These are phyloP conservation scores for Brevipalpus yothersi DNA, from an alignment of 1,140 invertebrate species.

Conservation along the genomic window DNA sequence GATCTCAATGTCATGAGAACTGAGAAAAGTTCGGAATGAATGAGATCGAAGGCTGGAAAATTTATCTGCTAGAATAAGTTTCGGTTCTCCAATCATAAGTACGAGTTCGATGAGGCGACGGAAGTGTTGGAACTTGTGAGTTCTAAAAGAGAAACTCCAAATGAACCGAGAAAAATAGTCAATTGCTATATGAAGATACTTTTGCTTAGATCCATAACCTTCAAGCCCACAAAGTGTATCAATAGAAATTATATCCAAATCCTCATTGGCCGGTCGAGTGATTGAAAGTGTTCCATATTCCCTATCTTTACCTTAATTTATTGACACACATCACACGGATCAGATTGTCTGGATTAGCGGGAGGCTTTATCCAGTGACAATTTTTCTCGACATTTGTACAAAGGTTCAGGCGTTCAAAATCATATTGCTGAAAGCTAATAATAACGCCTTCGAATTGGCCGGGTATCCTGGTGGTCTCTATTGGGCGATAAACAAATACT, in stretches of 20 bases:
- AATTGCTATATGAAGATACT: conserved; percentile 13
- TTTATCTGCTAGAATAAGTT: not conserved
- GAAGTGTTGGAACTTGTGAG: conserved; percentile 13
- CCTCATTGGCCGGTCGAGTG: conserved; percentile 5
- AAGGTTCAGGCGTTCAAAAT: no score
- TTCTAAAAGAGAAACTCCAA: conserved; percentile 12
- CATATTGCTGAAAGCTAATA: no score
- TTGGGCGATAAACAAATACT: no score
- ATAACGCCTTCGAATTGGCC: no score
- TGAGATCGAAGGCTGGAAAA: conserved; percentile 7
- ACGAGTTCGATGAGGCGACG: conserved; percentile 13
- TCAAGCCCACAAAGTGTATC: conserved; percentile 17
- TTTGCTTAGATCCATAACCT: conserved; percentile 10
- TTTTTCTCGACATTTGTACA: no score
- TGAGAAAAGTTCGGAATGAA: not conserved
- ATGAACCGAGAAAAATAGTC: conserved; percentile 18
- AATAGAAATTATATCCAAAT: conserved; percentile 12
- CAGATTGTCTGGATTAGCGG: no score
- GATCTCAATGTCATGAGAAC: conserved; percentile 3
- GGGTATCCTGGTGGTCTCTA: no score
- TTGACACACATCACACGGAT: conserved; percentile 12
- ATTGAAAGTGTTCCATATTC: not conserved
- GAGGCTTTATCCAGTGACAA: no score
- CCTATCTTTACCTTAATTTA: not conserved
- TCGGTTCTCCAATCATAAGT: conserved; percentile 7